Conservation (phyloP, 2,888 invertebrate genomes). For the Osmoderma eremita region DNA sequence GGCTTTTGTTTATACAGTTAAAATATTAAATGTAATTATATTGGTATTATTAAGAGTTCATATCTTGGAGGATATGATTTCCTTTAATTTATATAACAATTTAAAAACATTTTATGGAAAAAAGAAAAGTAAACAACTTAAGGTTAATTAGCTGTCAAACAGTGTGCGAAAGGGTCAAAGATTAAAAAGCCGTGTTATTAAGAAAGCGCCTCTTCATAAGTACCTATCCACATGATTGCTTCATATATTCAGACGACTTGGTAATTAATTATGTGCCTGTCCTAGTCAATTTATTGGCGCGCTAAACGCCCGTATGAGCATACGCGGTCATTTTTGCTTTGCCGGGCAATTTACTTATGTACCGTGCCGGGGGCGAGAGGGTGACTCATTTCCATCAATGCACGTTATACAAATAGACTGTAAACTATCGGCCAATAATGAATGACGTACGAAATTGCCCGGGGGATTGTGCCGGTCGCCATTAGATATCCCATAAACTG, state of each 20-base stretch:
- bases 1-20: too few relatives aligned
- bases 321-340: constrained; percentile 18
- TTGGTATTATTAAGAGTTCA: too few relatives aligned
- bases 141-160: too few relatives aligned
- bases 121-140: too few relatives aligned
- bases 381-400: constrained; percentile 42
- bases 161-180: neutral
- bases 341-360: constrained; percentile 21
- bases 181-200: constrained; percentile 3
- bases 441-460: constrained; percentile 43
- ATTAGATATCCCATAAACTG: constrained; percentile 40
- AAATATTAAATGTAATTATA: too few relatives aligned
- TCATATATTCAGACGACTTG: neutral
- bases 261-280: constrained; percentile 14
- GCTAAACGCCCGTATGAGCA: neutral
- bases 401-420: constrained; percentile 38
- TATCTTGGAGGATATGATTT: too few relatives aligned
- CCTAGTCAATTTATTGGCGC: constrained; percentile 9
- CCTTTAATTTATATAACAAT: too few relatives aligned
- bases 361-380: neutral
- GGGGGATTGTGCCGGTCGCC: constrained; percentile 40
- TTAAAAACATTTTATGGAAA: too few relatives aligned
- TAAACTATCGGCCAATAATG: constrained; percentile 44
- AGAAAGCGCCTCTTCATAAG: constrained; percentile 13
- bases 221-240: neutral